Evolutionary conservation across 2,888 invertebrate genomes (phyloP).

Genomic region (Mythimna pallens): DNA sequence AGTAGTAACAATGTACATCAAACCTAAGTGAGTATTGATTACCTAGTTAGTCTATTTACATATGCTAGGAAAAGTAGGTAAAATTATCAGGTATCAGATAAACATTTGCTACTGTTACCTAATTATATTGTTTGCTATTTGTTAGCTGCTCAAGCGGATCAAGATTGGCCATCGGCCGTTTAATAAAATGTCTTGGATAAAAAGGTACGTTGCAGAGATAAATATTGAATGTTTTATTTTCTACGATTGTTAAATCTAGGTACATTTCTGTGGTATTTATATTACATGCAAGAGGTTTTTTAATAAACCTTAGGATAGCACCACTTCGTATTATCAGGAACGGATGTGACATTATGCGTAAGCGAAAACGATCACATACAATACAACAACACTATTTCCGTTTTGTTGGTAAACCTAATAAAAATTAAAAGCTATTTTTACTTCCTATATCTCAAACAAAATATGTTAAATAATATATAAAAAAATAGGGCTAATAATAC

Average conservation of each 20-base stretch:
- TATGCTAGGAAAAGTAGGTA: constrained; percentile 31
- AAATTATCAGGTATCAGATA: constrained; percentile 42
- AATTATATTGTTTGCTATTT: constrained; percentile 69
- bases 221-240: constrained; percentile 9
- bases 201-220: constrained; percentile 77
- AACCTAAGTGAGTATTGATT: constrained; percentile 27
- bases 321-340: constrained; percentile 2
- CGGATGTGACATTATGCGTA: background rate
- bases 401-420: constrained; percentile 25
- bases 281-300: background rate
- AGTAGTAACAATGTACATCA: background rate
- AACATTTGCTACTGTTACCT: constrained; percentile 37
- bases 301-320: background rate
- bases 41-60: background rate
- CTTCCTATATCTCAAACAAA: background rate
- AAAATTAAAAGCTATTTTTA: constrained; percentile 6
- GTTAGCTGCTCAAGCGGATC: constrained; percentile 79
- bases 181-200: constrained; percentile 77
- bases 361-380: constrained; percentile 3
- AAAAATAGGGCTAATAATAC: background rate
- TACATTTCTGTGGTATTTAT: constrained; percentile 4
- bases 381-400: constrained; percentile 10
- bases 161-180: constrained; percentile 70
- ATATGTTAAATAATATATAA: background rate
- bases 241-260: constrained; percentile 1